Evolutionary conservation across 2,888 invertebrate genomes (phyloP).

Genomic region (Autographa pulchrina): DNA sequence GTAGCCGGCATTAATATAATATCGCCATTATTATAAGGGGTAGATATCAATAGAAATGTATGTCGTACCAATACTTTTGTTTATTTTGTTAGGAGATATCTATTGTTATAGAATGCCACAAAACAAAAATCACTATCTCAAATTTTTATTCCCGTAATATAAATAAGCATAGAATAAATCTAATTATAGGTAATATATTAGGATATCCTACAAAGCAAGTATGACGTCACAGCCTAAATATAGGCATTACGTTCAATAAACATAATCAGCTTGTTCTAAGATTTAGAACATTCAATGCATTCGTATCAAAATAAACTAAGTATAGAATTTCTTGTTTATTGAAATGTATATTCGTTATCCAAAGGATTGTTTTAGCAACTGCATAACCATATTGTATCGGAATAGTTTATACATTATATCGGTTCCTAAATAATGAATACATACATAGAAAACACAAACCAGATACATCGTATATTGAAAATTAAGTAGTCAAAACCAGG

Average conservation of each 20-base stretch:
- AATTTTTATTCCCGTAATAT: not conserved
- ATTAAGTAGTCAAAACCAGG: too few species aligned
- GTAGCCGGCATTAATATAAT: too few species aligned
- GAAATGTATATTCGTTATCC: conserved; percentile 12
- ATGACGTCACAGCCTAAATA: conserved; percentile 53
- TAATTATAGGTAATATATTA: conserved; percentile 14
- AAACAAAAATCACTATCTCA: not conserved
- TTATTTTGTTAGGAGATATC: too few species aligned
- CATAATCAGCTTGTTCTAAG: conserved; percentile 33
- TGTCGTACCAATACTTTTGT: too few species aligned
- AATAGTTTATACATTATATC: too few species aligned
- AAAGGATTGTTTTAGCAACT: not conserved
- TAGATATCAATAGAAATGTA: too few species aligned
- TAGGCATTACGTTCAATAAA: conserved; percentile 50
- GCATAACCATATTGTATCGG: not conserved
- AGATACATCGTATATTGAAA: too few species aligned
- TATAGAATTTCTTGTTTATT: conserved; percentile 29
- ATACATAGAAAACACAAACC: too few species aligned
- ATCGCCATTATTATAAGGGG: too few species aligned
- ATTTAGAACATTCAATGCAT: conserved; percentile 30
- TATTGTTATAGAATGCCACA: too few species aligned
- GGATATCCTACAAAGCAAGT: conserved; percentile 25
- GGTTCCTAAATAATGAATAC: too few species aligned
- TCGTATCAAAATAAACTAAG: conserved; percentile 41
- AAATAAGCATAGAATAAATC: conserved; percentile 21